Evolutionary conservation across 1,140 invertebrate species (phyloP), one percentile per base, ranked within the genome.

Genomic region (Brevipalpus yothersi): DNA sequence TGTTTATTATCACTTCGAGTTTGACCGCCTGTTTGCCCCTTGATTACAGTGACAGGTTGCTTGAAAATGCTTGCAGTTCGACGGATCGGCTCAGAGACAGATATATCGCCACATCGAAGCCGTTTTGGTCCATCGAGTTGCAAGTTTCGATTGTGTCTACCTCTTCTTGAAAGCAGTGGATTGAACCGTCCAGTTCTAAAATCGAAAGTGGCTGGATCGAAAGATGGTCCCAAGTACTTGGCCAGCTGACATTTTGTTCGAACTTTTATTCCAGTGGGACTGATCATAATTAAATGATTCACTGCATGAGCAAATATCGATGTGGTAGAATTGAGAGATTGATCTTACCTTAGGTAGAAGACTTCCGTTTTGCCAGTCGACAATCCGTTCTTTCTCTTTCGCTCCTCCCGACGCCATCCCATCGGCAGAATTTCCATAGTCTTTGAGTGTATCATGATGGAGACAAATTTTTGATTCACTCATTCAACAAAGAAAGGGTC

Each of bases 41-140:
- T 88, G 62, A 88, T 80, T 19, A 96, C 83, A 7, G 91, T 96
- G 0, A 98, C 93, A 17, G 93, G 92, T 69, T 97, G 93, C 69
- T 97, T 97, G 68, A 97, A 97, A 69, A 97, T 96, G 2, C 90
- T 94, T 2, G 91, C 91, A 9, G 92, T 97, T 75, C 97, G 92
- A 60, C 93, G 76, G 59, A 96, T 95, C 17, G 94, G 93, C 58
- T 92, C 84, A 42, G 91, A 83, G 21, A 96, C 70, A 19, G 86
- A 88, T 21, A 84, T 79, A 75, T 95, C 91, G 68, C 83, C 87
- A n/a, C 21, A 23, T 10, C 21, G 13, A n/a, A 31, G 31, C 5
- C 31, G 31, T 31, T 5, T 31, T 31, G 31, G 31, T 31, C 31
- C 31, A 31, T 31, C 31, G 72, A 76, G 79, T 41, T 61, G 59